Evolutionary conservation across 1,140 invertebrate species (phyloP).

Genomic region (Heliconius himera): DNA sequence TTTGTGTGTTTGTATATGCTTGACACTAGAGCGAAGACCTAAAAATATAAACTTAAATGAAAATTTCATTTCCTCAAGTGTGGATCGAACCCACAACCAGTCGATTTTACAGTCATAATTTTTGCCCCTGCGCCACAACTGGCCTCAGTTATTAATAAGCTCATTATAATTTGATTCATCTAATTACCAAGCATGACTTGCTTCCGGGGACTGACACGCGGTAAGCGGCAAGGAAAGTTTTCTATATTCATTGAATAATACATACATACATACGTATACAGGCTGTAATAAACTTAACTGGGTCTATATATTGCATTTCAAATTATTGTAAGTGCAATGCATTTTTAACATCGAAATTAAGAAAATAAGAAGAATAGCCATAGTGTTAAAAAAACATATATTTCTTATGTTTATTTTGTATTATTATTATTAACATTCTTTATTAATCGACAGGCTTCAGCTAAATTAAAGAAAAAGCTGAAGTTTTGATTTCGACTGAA

Average conservation of each 20-base stretch:
- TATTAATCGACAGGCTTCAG: too few relatives aligned
- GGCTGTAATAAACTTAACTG: neutral
- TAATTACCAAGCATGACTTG: neutral
- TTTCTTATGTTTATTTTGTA: neutral
- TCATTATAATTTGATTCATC: neutral
- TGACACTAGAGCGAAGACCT: too few relatives aligned
- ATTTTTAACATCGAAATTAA: neutral
- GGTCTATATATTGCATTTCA: conserved; percentile 2
- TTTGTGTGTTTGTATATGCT: too few relatives aligned
- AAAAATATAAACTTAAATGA: too few relatives aligned
- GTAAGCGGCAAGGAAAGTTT: neutral
- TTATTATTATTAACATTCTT: neutral
- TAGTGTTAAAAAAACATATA: neutral
- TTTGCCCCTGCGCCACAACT: too few relatives aligned
- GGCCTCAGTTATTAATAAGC: neutral
- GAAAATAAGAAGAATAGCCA: neutral
- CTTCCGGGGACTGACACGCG: neutral
- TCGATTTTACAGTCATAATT: too few relatives aligned
- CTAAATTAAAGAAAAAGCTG: too few relatives aligned
- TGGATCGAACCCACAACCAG: too few relatives aligned
- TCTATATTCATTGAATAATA: neutral
- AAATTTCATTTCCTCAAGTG: too few relatives aligned
- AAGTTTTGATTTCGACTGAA: too few relatives aligned
- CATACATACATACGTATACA: neutral
- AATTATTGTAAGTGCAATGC: neutral